Base-by-base conservation (phyloP, 1,140 invertebrate genomes). In the Zaprionus kolodkinae region DNA sequence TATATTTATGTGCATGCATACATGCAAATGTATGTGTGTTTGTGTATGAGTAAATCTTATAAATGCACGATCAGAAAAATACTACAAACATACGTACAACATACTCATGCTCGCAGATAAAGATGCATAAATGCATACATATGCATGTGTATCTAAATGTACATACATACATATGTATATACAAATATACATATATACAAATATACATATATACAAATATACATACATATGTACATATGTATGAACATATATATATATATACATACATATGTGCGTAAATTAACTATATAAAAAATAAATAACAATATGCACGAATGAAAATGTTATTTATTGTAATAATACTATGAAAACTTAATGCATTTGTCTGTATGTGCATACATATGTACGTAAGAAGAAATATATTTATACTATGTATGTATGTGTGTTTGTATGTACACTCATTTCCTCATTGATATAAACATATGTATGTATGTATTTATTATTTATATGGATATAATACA, bases 81-180 rank as follows among this genome's bases (percentile, higher is more conserved):
- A 30, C 6, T 35, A 62, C 27, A 62, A 5, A 13, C 35, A 11
- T 36, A 25, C 35, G 17, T 63, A 62, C 43, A 35, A 48, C 21
- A 62, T 21, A 48, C 3, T 3, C 45, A 48, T 40, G 10, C 2
- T 17, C 15, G 12, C 33, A 35, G 33, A 70, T 25, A 35, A 33
- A 60, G 30, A 54, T 30, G 27, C 50, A 38, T 40, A 21, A 21
- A 50, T 55, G 4, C 60, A 60, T 27, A 38, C 40, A 33, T 50
- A 62, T 21, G 27, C 6, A 33, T 13, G 40, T 67, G 33, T 43
- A 70, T 55, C 25, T 40, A 54, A 15, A n/a, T 38, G 38, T 15
- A 59, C 17, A 45, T 72, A 76, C 21, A 55, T 61, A 59, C 15
- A 43, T 43, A 70, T 33, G 40, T 40, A 60, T 25, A 43, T 30